These are phyloP conservation scores for Chrysolina oricalcia DNA, from an alignment of 2,888 invertebrate species.

Conservation along the genomic window DNA sequence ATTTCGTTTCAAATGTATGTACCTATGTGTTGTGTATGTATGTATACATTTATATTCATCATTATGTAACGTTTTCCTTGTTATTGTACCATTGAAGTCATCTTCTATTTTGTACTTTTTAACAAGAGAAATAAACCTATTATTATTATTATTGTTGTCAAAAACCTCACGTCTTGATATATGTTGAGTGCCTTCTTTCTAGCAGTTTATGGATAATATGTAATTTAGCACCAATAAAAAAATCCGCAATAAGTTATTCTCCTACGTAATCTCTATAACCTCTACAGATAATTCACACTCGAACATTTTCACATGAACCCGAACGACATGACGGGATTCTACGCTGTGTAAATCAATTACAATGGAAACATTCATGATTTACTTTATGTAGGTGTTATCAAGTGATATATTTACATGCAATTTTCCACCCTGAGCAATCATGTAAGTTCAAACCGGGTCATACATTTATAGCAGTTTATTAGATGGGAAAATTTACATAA, in stretches of 20 bases:
- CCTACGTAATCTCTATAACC: constrained; percentile 2
- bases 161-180: no score
- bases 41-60: no score
- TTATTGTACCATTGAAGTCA: no score
- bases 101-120: no score
- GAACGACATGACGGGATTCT: constrained; percentile 18
- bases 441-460: constrained; percentile 30
- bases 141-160: no score
- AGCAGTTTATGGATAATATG: no score
- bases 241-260: background rate
- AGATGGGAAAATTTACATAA: constrained; percentile 45
- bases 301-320: constrained; percentile 23
- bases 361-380: constrained; percentile 22
- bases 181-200: no score
- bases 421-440: constrained; percentile 33
- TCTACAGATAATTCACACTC: constrained; percentile 4
- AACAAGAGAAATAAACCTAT: no score
- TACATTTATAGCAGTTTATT: constrained; percentile 42
- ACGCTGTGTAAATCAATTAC: constrained; percentile 20
- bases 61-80: no score
- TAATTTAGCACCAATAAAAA: background rate
- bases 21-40: no score
- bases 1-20: no score
- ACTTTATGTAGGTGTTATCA: constrained; percentile 27
- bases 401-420: constrained; percentile 36